phyloP scores from a whole-genome alignment of 2,888 invertebrate genomes.

The Agonopterix arenella region DNA sequence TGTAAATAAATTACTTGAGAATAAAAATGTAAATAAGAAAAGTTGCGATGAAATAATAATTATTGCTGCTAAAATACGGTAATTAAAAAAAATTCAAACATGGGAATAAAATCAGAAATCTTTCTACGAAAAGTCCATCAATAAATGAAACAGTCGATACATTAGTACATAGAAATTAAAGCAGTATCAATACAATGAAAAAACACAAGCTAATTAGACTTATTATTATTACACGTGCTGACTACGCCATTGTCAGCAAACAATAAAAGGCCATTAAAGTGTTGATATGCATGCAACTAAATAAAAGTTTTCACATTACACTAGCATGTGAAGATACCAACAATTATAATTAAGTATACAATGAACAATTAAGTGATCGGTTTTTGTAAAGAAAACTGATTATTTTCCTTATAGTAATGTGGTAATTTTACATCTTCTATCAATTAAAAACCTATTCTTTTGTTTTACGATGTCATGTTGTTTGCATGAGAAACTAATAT shows the following conservation, averaged over 20 bases:
- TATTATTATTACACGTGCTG: neutral
- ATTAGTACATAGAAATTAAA: too few relatives aligned
- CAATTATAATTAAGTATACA: constrained; percentile 4
- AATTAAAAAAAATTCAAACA: too few relatives aligned
- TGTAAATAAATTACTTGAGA: too few relatives aligned
- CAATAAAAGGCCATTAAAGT: constrained; percentile 13
- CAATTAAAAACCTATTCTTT: constrained; percentile 8
- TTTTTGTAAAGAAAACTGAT: constrained; percentile 1
- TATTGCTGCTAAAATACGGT: too few relatives aligned
- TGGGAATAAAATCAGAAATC: too few relatives aligned
- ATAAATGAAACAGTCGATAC: too few relatives aligned
- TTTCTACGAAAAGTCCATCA: too few relatives aligned
- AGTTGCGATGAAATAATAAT: too few relatives aligned
- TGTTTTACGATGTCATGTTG: neutral
- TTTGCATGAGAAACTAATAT: neutral
- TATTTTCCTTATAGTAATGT: neutral
- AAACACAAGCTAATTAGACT: neutral
- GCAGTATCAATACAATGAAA: neutral
- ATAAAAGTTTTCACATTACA: constrained; percentile 11
- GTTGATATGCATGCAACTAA: constrained; percentile 12
- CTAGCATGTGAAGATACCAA: constrained; percentile 7
- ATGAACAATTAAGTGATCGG: constrained; percentile 5
- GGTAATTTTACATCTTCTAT: constrained; percentile 1
- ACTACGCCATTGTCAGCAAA: constrained; percentile 6
- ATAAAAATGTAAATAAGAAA: too few relatives aligned